A percentile compares a stretch with the other conserved stretches of the same genome.
These are phyloP conservation scores for Acromyrmex echinatior DNA, from an alignment of 1,140 invertebrate species.

Conservation along the genomic window DNA sequence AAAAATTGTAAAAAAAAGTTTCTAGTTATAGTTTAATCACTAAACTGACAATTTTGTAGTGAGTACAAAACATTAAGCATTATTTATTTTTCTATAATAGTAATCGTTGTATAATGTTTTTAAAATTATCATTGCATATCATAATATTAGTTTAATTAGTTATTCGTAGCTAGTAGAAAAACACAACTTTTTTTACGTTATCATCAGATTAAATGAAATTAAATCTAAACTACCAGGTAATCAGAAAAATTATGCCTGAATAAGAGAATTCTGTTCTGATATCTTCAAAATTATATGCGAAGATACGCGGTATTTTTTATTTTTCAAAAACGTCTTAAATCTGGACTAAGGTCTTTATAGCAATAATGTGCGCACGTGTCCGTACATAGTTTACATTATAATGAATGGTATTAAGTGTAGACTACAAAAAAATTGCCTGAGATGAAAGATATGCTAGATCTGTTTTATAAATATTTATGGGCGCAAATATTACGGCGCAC, in stretches of 20 bases:
- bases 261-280: background rate
- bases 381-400: background rate
- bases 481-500: background rate
- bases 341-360: background rate
- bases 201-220: too few species aligned
- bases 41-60: too few species aligned
- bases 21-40: too few species aligned
- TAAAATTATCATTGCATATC: too few species aligned
- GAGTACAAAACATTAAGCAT: too few species aligned
- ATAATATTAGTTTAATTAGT: too few species aligned
- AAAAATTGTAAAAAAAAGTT: too few species aligned
- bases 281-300: background rate
- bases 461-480: conserved; percentile 17
- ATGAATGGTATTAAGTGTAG: background rate
- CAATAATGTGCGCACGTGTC: background rate
- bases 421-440: background rate
- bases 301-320: background rate
- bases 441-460: conserved; percentile 2
- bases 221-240: too few species aligned
- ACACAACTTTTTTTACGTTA: too few species aligned
- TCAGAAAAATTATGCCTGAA: background rate
- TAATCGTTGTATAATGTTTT: too few species aligned
- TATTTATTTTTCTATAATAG: too few species aligned
- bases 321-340: conserved; percentile 9
- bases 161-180: too few species aligned